Base-by-base conservation (phyloP, 2,113 vertebrate genomes). In the Xyrauchen texanus region DNA sequence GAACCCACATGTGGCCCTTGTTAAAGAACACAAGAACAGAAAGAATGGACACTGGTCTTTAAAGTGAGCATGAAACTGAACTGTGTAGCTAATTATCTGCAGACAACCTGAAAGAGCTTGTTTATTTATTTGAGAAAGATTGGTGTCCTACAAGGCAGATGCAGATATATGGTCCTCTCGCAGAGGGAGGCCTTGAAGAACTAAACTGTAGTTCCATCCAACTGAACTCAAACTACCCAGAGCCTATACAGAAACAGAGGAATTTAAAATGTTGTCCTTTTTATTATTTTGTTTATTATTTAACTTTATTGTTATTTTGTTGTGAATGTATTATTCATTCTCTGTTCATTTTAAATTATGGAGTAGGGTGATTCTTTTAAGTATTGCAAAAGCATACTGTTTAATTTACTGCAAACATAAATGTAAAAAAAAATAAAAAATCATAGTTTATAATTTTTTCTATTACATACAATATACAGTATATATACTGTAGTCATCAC, bases 1-100 rank as follows among this genome's bases (percentile, higher is more conserved):
- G 21, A 34, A 34, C 21, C 21, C 21, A 68, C 16, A 46, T 91
- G 91, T 93, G 91, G 90, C 86, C 90, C 83, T 84, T 88, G 89
- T 93, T 92, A 92, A 85, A 90, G 83, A 82, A 42, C 83, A 90
- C 88, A 13, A 0, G 77, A 83, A 83, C 77, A 88, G 66, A 90
- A 85, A 85, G 90, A 86, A 79, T 84, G 84, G 89, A 88, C 87
- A 83, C 61, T 85, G 84, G 81, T 84, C 87, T 93, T 92, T 93
- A 91, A 93, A 90, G 90, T 88, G 83, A 6, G 0, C 81, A 82
- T 83, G 90, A 88, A 90, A 87, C 87, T 86, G 83, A 89, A 88
- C 82, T 68, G 85, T 82, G 81, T 77, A 72, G 85, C 87, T 89
- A 89, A 91, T 91, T 89, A 88, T 81, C 84, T 88, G 86, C 89